Evolutionary conservation across 2,888 invertebrate species (phyloP).

Genomic region (Bellardia pandia): DNA sequence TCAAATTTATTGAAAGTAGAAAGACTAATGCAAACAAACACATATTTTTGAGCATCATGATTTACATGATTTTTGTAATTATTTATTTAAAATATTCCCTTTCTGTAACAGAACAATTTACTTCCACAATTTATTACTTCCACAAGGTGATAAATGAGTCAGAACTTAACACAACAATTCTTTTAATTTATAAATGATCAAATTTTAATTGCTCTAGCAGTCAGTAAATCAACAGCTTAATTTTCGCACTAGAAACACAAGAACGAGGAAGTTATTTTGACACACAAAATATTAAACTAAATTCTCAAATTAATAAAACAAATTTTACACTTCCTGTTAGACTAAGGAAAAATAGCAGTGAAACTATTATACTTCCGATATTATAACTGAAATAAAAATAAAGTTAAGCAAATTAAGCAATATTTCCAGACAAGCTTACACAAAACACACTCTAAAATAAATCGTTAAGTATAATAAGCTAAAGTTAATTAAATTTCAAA

Average conservation of each 20-base stretch:
- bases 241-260: conserved; percentile 11
- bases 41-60: no score
- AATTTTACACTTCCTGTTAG: conserved; percentile 28
- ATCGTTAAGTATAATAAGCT: background rate
- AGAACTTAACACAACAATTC: background rate
- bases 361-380: conserved; percentile 23
- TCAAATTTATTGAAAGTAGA: no score
- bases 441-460: conserved; percentile 28
- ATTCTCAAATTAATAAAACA: conserved; percentile 33
- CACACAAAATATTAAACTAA: conserved; percentile 17
- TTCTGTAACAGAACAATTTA: no score
- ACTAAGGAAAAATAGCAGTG: background rate
- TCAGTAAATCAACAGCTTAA: background rate
- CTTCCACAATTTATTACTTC: background rate
- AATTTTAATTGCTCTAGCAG: background rate
- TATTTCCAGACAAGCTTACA: conserved; percentile 27
- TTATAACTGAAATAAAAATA: background rate
- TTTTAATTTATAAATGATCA: background rate
- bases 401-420: conserved; percentile 3
- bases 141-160: background rate
- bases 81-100: no score
- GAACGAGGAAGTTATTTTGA: conserved; percentile 33
- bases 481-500: background rate
- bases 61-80: no score
- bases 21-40: no score